Base-by-base conservation (phyloP, 2,797 vertebrate genomes). In the Psittacula derbiana region DNA sequence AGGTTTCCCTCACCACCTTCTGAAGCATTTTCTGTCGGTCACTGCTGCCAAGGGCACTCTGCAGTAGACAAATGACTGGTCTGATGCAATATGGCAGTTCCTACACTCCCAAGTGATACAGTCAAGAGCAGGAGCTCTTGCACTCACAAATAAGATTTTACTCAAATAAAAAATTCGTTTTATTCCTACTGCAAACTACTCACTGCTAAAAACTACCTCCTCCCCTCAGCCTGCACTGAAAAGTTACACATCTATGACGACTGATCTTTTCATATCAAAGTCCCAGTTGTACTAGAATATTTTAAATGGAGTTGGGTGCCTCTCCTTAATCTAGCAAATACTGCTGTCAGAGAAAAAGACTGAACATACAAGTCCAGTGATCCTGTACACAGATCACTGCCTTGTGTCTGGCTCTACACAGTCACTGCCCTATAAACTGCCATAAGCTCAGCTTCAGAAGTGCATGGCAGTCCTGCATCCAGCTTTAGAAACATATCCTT, bases 21-120 rank as follows among this genome's bases (percentile, higher is more conserved):
- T 40, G 7, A 72, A 75, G n/a, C 38, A 38, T 70, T 65, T 80
- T 43, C 18, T 47, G 7, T 66, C 2, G 14, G 53, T 71, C 46
- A 38, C 25, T 52, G 64, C 52, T 72, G 69, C 86, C 62, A 88
- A 86, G 60, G 50, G 43, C 19, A 2, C 36, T 33, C 74, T 91
- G 90, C 4, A 4, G 20, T 16, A 92, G 78, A 93, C 52, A 73
- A 86, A 92, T 79, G 73, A 70, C 47, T 57, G 62, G 23, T 38
- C 50, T 91, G 86, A 88, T 89, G 40, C 55, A 80, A 15, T 24
- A 8, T 64, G 88, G 86, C 93, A 85, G 74, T 36, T 92, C 55
- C 47, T 52, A 4, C 27, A 19, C 41, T 94, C 74, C 55, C 64
- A 57, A 73, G 50, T 7, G 43, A 88, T 55, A 25, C 1, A 64